A percentile compares a stretch with the other conserved stretches of the same genome.
Evolutionary conservation across 2,888 invertebrate species (phyloP).

Genomic region (Lasioglossum villosulum): DNA sequence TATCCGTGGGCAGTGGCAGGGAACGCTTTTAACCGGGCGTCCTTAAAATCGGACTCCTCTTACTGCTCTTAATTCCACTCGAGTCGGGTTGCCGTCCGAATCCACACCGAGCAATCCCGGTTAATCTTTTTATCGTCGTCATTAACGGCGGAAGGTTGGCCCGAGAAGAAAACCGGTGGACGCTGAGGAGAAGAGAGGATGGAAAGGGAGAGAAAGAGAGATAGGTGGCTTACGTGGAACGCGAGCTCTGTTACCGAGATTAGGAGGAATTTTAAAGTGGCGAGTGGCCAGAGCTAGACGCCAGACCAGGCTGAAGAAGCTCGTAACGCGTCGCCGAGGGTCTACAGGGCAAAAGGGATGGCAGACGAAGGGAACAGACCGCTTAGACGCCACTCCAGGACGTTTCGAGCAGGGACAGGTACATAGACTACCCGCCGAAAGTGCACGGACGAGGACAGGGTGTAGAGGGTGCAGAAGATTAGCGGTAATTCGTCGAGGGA

Average conservation of each 20-base stretch:
- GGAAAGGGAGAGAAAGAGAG: constrained; percentile 30
- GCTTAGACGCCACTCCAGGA: constrained; percentile 72
- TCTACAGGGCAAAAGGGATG: constrained; percentile 1
- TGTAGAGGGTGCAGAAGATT: constrained; percentile 65
- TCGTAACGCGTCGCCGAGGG: constrained; percentile 6
- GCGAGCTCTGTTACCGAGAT: constrained; percentile 73
- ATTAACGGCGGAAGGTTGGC: constrained; percentile 67
- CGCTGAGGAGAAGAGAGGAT: not conserved
- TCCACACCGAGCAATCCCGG: constrained; percentile 68
- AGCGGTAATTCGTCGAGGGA: constrained; percentile 75
- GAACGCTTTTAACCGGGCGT: constrained; percentile 42
- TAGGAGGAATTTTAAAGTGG: constrained; percentile 76
- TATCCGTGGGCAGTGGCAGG: constrained; percentile 25
- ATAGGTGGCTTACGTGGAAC: constrained; percentile 65
- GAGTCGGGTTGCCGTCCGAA: constrained; percentile 54
- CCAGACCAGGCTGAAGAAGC: constrained; percentile 54
- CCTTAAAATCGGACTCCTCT: constrained; percentile 38
- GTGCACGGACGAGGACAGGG: constrained; percentile 23
- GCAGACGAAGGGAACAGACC: constrained; percentile 49
- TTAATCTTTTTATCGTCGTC: constrained; percentile 78
- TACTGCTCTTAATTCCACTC: constrained; percentile 60
- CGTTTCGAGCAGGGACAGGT: constrained; percentile 52
- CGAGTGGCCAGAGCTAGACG: constrained; percentile 72
- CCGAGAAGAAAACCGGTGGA: constrained; percentile 11
- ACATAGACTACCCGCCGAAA: constrained; percentile 31